Conservation (phyloP, 2,113 vertebrate genomes). For the Turdus rufiventris region DNA sequence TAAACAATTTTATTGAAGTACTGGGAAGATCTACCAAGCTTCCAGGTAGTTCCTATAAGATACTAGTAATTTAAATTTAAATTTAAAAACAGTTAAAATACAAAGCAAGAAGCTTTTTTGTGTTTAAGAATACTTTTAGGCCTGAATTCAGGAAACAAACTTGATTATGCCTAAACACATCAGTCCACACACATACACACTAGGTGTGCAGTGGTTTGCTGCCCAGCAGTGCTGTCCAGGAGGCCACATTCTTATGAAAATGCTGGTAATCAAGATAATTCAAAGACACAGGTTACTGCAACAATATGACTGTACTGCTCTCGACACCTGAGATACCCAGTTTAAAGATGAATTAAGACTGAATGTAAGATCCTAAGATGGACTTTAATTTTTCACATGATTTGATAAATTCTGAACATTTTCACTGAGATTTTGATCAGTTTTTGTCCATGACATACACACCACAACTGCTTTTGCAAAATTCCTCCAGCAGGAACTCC, state of each 20-base stretch:
- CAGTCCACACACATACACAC: fast-evolving
- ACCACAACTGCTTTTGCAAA: background rate
- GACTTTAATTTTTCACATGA: background rate
- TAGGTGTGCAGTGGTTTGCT: background rate
- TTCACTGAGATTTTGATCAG: background rate
- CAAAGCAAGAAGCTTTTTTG: background rate
- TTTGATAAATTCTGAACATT: background rate
- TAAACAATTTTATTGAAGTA: background rate
- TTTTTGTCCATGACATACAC: background rate
- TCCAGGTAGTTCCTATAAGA: background rate
- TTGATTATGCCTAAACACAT: background rate
- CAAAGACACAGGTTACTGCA: background rate
- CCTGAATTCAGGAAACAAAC: background rate
- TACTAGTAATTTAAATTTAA: background rate
- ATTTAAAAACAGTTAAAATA: background rate
- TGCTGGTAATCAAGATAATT: background rate
- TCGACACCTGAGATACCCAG: background rate
- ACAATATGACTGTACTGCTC: background rate
- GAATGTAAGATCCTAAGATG: background rate
- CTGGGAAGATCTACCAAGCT: background rate
- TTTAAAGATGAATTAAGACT: background rate
- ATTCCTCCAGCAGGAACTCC: background rate
- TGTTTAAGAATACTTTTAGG: background rate
- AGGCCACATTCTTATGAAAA: background rate
- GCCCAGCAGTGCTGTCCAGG: background rate